Evolutionary conservation across 2,113 vertebrate genomes (phyloP).

Genomic region (Calonectris borealis): DNA sequence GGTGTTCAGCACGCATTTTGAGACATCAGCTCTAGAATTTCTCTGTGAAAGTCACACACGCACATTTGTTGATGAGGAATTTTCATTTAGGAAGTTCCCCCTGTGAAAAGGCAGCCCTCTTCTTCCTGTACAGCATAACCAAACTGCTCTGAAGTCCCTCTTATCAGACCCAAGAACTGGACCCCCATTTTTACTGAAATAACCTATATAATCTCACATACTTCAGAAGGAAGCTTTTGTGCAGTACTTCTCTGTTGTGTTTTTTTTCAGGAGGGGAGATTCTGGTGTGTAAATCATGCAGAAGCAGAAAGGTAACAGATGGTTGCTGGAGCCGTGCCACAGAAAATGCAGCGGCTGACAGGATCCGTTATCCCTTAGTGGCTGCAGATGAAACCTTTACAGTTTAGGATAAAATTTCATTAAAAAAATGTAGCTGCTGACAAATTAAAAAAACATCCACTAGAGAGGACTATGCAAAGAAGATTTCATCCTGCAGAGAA

Average conservation of each 20-base stretch:
- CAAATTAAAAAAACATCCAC: background rate
- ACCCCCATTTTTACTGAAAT: background rate
- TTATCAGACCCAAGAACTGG: background rate
- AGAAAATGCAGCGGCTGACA: background rate
- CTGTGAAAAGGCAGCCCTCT: background rate
- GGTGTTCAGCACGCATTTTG: background rate
- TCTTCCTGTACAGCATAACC: background rate
- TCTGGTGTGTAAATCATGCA: background rate
- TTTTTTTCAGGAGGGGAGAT: background rate
- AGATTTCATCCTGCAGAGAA: background rate
- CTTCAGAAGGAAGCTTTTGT: background rate
- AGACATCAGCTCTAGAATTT: background rate
- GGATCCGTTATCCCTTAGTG: background rate
- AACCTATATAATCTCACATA: background rate
- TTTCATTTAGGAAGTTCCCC: background rate
- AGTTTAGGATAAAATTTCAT: slow-evolving; percentile 10
- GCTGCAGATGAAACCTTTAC: background rate
- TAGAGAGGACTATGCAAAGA: background rate
- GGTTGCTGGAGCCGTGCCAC: background rate
- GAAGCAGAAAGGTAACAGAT: slow-evolving; percentile 1
- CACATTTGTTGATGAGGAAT: fast-evolving
- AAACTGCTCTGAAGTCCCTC: background rate
- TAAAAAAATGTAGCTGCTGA: background rate
- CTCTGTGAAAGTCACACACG: fast-evolving
- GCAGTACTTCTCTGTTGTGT: background rate